Conservation (phyloP, 2,113 vertebrate species). For the Mustelus asterias region DNA sequence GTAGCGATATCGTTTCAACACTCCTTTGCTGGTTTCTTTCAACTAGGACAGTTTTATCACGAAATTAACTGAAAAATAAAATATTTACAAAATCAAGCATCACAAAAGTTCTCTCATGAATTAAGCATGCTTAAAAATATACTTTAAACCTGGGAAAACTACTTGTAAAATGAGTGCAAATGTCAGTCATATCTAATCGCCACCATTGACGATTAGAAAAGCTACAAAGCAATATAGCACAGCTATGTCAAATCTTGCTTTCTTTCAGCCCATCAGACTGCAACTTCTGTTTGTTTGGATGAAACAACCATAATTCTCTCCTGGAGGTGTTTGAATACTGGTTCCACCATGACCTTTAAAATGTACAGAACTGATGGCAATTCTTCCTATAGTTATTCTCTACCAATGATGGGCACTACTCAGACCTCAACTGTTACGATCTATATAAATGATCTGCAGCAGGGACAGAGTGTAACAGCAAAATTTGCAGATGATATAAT, state of each 20-base stretch:
- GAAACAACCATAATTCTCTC: no score
- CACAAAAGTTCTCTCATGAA: no score
- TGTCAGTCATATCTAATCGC: no score
- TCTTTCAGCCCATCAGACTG: not conserved
- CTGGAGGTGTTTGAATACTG: no score
- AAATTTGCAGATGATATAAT: no score
- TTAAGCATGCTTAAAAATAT: no score
- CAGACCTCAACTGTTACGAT: no score
- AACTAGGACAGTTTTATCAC: not conserved
- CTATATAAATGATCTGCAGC: no score
- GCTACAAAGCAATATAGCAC: not conserved
- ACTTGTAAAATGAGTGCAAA: no score
- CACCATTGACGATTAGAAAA: no score
- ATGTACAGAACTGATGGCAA: not conserved
- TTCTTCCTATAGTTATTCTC: not conserved
- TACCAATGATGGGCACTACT: not conserved
- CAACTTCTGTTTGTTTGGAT: not conserved
- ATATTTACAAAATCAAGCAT: not conserved
- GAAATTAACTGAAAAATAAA: conserved; percentile 31
- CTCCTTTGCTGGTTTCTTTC: conserved; percentile 7
- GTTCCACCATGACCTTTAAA: not conserved
- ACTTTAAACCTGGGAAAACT: no score
- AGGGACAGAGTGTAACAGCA: no score
- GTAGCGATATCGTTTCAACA: not conserved
- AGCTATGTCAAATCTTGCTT: not conserved